A percentile compares a stretch with the other conserved stretches of the same genome.
These are phyloP conservation scores for Gorsachius magnificus DNA, from an alignment of 2,797 vertebrate genomes.

Conservation along the genomic window DNA sequence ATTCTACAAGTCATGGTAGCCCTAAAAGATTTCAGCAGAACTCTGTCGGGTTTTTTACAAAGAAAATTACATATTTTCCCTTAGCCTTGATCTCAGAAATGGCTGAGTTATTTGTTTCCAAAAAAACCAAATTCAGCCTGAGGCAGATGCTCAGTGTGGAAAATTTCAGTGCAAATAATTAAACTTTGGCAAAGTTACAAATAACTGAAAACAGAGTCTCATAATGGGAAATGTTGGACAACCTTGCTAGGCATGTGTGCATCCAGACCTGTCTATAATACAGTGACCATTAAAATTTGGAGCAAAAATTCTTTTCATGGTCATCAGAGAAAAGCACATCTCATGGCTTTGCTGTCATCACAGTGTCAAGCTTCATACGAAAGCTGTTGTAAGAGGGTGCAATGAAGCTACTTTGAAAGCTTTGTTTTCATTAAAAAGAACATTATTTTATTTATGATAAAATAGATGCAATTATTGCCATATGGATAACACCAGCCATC, in stretches of 20 bases:
- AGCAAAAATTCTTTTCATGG: not conserved
- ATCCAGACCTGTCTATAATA: not conserved
- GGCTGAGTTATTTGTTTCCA: not conserved
- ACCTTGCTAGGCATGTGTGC: not conserved
- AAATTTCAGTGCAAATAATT: slow-evolving; percentile 46
- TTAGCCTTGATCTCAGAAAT: not conserved
- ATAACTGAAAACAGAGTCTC: slow-evolving; percentile 11
- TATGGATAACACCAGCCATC: not conserved
- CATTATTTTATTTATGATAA: not conserved
- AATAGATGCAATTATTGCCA: not conserved
- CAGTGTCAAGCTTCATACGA: not conserved
- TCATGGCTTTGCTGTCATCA: not conserved
- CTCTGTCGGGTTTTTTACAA: not conserved
- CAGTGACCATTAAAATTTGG: not conserved
- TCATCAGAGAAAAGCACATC: not conserved
- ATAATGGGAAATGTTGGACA: slow-evolving; percentile 16
- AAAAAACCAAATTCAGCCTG: not conserved
- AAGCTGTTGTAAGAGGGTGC: not conserved
- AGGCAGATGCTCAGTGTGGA: slow-evolving; percentile 15
- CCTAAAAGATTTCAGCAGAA: not conserved
- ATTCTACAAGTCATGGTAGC: not conserved
- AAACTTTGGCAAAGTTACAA: slow-evolving; percentile 40
- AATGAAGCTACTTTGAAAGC: not conserved
- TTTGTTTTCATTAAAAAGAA: not conserved
- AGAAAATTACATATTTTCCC: not conserved